Percentiles rank a stretch among this genome's conserved stretches.
Conservation (phyloP, 1,140 invertebrate genomes). For the Zelostemma sp. region DNA sequence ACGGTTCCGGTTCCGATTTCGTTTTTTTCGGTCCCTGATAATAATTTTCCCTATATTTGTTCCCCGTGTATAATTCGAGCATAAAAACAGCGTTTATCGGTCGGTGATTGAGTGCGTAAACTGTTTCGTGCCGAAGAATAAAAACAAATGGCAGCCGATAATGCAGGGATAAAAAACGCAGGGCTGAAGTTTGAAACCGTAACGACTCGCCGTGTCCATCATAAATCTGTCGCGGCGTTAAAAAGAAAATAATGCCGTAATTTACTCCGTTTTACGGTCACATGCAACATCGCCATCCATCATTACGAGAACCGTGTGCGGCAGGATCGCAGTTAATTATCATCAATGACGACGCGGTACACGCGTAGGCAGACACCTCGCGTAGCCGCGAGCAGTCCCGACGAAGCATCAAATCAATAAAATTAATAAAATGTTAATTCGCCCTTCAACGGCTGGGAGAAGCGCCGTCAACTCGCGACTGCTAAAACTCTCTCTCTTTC, state of each 20-base stretch:
- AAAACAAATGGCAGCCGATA: not conserved
- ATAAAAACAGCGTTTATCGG: too few relatives aligned
- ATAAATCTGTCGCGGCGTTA: not conserved
- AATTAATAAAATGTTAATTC: conserved; percentile 39
- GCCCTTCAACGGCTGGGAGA: conserved; percentile 4
- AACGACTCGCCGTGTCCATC: not conserved
- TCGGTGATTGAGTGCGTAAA: too few relatives aligned
- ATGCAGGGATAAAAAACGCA: not conserved
- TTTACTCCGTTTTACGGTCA: conserved; percentile 3
- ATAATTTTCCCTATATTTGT: too few relatives aligned
- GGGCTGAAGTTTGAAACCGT: not conserved
- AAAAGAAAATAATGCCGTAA: conserved; percentile 2
- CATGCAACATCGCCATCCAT: conserved; percentile 3
- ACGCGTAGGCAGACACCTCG: conserved; percentile 22
- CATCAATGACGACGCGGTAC: conserved; percentile 27
- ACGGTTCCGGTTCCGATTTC: too few relatives aligned
- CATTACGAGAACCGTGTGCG: conserved; percentile 1
- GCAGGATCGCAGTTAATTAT: conserved; percentile 29
- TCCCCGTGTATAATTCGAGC: too few relatives aligned
- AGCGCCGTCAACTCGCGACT: not conserved
- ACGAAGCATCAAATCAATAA: conserved; percentile 3
- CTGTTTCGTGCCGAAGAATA: too few relatives aligned
- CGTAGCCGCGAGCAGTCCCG: conserved; percentile 2
- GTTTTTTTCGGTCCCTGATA: too few relatives aligned
- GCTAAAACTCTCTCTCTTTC: too few relatives aligned